Percentiles rank a stretch among this genome's conserved stretches.
Conservation (phyloP, 2,113 vertebrate species). For the Numida meleagris region DNA sequence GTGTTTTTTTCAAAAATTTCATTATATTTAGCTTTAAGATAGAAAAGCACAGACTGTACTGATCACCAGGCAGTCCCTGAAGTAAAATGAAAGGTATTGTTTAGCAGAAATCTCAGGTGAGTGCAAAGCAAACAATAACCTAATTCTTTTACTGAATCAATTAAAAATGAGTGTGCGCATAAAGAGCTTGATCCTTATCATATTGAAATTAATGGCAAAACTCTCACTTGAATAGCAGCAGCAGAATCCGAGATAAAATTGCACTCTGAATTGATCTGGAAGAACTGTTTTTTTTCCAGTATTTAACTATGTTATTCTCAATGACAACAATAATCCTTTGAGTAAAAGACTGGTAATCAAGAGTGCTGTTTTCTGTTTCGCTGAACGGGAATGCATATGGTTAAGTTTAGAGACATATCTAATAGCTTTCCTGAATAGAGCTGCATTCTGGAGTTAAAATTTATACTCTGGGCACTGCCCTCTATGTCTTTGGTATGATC, state of each 20-base stretch:
- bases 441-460: neutral
- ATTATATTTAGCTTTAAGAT: conserved; percentile 10
- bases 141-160: conserved; percentile 23
- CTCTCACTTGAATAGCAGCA: neutral
- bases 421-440: neutral
- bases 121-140: neutral
- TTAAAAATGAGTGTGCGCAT: neutral
- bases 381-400: neutral
- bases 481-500: neutral
- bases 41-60: neutral
- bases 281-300: neutral
- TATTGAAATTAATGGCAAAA: neutral
- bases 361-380: neutral
- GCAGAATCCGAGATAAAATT: neutral
- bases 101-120: neutral
- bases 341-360: neutral
- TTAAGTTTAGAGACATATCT: neutral
- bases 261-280: neutral
- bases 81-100: conserved; percentile 25
- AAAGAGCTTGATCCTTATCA: neutral
- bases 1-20: neutral
- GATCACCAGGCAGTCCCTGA: conserved; percentile 28
- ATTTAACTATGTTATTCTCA: conserved; percentile 2
- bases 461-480: neutral
- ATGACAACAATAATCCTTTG: neutral